A percentile compares a stretch with the other conserved stretches of the same genome.
These are phyloP conservation scores for Drosophila watanabei DNA, from an alignment of 1,140 invertebrate species.

Conservation along the genomic window DNA sequence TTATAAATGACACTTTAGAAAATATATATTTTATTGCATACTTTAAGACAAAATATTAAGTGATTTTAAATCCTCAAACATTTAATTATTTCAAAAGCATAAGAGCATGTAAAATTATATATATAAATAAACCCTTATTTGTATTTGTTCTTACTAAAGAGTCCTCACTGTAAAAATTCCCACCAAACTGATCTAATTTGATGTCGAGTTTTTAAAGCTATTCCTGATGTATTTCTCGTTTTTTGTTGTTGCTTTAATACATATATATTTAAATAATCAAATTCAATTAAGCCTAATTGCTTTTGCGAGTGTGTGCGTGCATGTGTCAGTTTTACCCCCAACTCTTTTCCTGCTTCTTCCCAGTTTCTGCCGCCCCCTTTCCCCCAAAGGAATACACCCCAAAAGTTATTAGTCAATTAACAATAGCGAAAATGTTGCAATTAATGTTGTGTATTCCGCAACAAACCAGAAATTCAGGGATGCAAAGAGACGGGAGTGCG, in stretches of 20 bases:
- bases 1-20: too few species aligned
- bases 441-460: slow-evolving; percentile 63
- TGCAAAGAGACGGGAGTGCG: not conserved
- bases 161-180: not conserved
- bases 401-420: slow-evolving; percentile 78
- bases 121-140: too few species aligned
- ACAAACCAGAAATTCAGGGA: slow-evolving; percentile 18
- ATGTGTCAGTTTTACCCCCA: slow-evolving; percentile 1
- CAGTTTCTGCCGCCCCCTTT: not conserved
- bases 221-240: slow-evolving; percentile 7
- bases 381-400: slow-evolving; percentile 13
- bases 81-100: not conserved
- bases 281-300: slow-evolving; percentile 76
- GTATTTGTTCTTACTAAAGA: not conserved
- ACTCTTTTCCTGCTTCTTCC: slow-evolving; percentile 7
- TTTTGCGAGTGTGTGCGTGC: slow-evolving; percentile 19
- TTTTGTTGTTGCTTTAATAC: not conserved
- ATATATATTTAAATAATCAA: slow-evolving; percentile 55
- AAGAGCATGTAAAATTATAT: not conserved
- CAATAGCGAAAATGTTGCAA: slow-evolving; percentile 71
- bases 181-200: slow-evolving; percentile 39
- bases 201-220: slow-evolving; percentile 55
- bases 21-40: too few species aligned
- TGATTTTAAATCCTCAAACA: not conserved
- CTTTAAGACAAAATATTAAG: not conserved